These are phyloP conservation scores for Rachycentron canadum DNA, from an alignment of 2,797 vertebrate genomes.

Conservation along the genomic window DNA sequence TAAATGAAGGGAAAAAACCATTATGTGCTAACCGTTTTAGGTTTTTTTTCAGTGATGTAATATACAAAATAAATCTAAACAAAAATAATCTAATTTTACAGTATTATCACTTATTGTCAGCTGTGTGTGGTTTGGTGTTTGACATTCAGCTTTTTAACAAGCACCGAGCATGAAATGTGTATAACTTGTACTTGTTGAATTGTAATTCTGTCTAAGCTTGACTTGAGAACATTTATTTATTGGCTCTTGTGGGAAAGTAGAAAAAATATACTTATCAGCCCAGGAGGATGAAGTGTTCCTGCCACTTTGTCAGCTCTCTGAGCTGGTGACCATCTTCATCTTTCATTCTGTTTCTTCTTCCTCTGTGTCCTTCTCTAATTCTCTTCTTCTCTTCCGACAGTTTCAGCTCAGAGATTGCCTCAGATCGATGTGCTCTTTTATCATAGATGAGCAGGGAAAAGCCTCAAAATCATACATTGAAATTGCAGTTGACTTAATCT, in stretches of 20 bases:
- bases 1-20: no score
- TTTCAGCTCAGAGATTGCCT: background rate
- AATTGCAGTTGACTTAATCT: constrained; percentile 1
- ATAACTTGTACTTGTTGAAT: no score
- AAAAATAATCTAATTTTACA: no score
- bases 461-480: background rate
- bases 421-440: background rate
- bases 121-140: no score
- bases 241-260: background rate
- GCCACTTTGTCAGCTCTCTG: background rate
- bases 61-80: no score
- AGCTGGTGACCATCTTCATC: background rate
- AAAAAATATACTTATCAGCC: background rate
- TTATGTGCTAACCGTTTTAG: no score
- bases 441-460: background rate
- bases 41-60: no score
- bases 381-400: no score
- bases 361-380: background rate
- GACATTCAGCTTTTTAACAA: no score
- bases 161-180: background rate
- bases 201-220: no score
- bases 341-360: background rate
- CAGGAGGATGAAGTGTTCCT: background rate
- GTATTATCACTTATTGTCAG: background rate
- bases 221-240: no score